Conservation (phyloP, 2,888 invertebrate species). For the Athetis lepigone region DNA sequence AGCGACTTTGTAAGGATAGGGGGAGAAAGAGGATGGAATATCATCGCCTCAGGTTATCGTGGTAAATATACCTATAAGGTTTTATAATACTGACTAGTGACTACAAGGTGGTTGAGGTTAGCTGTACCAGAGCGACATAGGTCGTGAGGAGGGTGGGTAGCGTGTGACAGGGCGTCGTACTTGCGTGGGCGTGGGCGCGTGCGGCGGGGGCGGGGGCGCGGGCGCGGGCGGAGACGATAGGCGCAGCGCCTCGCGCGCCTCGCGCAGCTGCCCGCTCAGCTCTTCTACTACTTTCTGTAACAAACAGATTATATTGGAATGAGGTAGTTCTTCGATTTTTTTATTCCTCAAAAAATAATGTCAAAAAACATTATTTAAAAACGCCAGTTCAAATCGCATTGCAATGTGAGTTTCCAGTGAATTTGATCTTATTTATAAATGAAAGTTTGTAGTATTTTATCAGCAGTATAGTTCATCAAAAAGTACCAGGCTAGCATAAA, state of each 20-base stretch:
- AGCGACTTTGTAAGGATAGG: not conserved
- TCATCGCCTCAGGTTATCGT: no score
- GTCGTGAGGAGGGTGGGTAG: not conserved
- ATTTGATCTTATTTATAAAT: no score
- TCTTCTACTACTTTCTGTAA: slow-evolving; percentile 94
- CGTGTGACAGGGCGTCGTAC: slow-evolving; percentile 41
- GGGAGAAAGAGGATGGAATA: not conserved
- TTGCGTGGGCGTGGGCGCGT: slow-evolving; percentile 87
- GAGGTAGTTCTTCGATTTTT: not conserved
- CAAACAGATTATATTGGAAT: not conserved
- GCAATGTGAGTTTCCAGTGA: no score
- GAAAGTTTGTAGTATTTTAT: no score
- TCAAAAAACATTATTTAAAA: no score
- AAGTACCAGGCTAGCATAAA: slow-evolving; percentile 24
- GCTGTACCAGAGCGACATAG: slow-evolving; percentile 9
- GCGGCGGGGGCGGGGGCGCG: slow-evolving; percentile 72
- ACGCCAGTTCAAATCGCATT: no score
- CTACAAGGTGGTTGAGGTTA: not conserved
- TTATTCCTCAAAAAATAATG: no score
- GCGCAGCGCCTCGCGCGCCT: slow-evolving; percentile 93
- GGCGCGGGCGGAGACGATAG: slow-evolving; percentile 82
- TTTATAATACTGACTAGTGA: no score
- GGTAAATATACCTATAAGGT: not conserved
- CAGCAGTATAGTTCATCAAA: not conserved
- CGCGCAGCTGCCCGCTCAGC: slow-evolving; percentile 94